Percentiles rank a stretch among this genome's conserved stretches.
These are phyloP conservation scores for Chironomus tepperi DNA, from an alignment of 1,140 invertebrate species.

Conservation along the genomic window DNA sequence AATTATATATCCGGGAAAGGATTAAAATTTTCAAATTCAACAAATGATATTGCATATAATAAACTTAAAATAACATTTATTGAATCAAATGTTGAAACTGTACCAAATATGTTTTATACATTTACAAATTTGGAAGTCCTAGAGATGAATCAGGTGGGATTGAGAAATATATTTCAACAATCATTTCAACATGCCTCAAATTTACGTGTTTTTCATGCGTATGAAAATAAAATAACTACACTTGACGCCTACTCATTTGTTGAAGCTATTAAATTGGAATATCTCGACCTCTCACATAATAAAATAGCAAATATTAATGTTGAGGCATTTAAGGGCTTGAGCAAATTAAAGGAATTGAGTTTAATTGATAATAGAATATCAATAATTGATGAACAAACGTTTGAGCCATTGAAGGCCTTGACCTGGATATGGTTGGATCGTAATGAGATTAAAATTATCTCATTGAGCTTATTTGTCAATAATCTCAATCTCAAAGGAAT, in stretches of 20 bases:
- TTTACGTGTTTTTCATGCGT: not conserved
- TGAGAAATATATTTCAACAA: not conserved
- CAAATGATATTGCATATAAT: not conserved
- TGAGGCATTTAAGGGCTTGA: not conserved
- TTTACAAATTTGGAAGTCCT: not conserved
- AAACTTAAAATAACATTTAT: not conserved
- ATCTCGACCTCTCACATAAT: not conserved
- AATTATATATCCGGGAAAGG: slow-evolving; percentile 1
- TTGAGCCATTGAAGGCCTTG: not conserved
- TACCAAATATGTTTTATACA: not conserved
- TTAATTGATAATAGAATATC: slow-evolving; percentile 4
- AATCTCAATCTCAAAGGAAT: not conserved
- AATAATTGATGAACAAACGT: slow-evolving; percentile 8
- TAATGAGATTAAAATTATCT: slow-evolving; percentile 7
- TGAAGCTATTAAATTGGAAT: not conserved
- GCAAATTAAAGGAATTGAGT: not conserved
- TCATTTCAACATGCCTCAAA: not conserved
- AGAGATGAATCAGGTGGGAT: not conserved
- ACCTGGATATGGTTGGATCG: slow-evolving; percentile 8
- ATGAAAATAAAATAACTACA: not conserved
- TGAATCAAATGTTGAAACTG: not conserved
- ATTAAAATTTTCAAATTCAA: not conserved
- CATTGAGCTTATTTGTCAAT: not conserved
- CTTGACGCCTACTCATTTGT: not conserved
- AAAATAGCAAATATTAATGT: slow-evolving; percentile 7